Percentiles rank a stretch among this genome's conserved stretches.
These are phyloP conservation scores for Microctonus brassicae DNA, from an alignment of 2,888 invertebrate species.

Conservation along the genomic window DNA sequence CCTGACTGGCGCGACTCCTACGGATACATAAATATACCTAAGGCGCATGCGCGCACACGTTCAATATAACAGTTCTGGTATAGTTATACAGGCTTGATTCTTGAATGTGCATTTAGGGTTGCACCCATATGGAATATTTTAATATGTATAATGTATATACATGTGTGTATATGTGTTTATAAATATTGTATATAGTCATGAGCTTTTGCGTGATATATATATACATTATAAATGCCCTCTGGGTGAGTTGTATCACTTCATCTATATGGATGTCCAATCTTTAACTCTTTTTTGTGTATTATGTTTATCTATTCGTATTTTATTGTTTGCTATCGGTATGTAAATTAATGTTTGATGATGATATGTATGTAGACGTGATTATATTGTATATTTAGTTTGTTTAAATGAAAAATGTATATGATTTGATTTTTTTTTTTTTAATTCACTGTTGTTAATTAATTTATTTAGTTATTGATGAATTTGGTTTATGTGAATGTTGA, in stretches of 20 bases:
- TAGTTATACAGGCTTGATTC: slow-evolving; percentile 19
- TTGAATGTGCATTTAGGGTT: slow-evolving; percentile 32
- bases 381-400: too few species aligned
- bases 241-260: neutral
- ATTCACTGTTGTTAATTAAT: neutral
- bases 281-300: neutral
- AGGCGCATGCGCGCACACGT: slow-evolving; percentile 39
- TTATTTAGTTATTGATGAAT: neutral
- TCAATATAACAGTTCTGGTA: slow-evolving; percentile 25
- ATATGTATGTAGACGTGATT: too few species aligned
- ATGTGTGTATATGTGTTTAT: neutral
- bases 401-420: too few species aligned
- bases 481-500: neutral
- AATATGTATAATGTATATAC: neutral
- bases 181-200: slow-evolving; percentile 7
- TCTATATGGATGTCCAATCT: neutral
- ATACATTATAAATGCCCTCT: neutral
- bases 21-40: slow-evolving; percentile 58
- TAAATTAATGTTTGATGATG: too few species aligned
- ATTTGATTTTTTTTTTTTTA: neutral
- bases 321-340: too few species aligned
- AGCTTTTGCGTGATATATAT: neutral
- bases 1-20: slow-evolving; percentile 67
- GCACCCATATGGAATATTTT: slow-evolving; percentile 15
- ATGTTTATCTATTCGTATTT: neutral